Evolutionary conservation across 2,888 invertebrate species (phyloP).

Genomic region (Agriotes lineatus): DNA sequence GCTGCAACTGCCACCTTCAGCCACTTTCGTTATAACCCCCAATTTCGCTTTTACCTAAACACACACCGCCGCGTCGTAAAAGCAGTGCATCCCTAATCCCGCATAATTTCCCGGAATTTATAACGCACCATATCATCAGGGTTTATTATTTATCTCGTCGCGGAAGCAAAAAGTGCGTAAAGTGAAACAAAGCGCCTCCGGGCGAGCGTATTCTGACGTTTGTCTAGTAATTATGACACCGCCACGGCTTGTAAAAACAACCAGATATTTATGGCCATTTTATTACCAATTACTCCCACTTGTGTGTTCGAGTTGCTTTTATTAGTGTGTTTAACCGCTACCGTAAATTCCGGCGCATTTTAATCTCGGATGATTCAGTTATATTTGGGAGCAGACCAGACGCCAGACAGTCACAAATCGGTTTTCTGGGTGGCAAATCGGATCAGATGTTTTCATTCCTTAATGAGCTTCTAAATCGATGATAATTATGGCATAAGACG

Average conservation of each 20-base stretch:
- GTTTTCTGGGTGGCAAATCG: conserved; percentile 16
- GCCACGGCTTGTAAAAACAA: conserved; percentile 36
- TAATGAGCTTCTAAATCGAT: conserved; percentile 10
- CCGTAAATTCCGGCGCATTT: conserved; percentile 14
- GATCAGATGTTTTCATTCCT: background rate
- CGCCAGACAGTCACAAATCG: conserved; percentile 4
- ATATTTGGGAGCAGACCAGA: conserved; percentile 1
- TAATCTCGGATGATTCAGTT: conserved; percentile 14
- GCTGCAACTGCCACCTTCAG: too few species aligned
- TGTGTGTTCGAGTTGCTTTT: conserved; percentile 34
- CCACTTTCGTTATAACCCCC: too few species aligned
- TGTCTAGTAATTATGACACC: conserved; percentile 32
- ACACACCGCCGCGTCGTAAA: background rate
- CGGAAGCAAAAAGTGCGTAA: conserved; percentile 5
- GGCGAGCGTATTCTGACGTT: conserved; percentile 3
- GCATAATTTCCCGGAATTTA: conserved; percentile 26
- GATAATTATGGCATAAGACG: background rate
- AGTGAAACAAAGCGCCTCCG: conserved; percentile 22
- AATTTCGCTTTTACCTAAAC: conserved; percentile 5
- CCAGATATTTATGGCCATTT: conserved; percentile 39
- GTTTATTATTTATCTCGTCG: conserved; percentile 25
- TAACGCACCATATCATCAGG: conserved; percentile 14
- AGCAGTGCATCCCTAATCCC: background rate
- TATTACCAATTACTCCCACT: conserved; percentile 42
- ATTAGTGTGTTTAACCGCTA: conserved; percentile 24